A percentile compares a stretch with the other conserved stretches of the same genome.
These are phyloP conservation scores for Phasianus colchicus DNA, from an alignment of 2,113 vertebrate species.

Conservation along the genomic window DNA sequence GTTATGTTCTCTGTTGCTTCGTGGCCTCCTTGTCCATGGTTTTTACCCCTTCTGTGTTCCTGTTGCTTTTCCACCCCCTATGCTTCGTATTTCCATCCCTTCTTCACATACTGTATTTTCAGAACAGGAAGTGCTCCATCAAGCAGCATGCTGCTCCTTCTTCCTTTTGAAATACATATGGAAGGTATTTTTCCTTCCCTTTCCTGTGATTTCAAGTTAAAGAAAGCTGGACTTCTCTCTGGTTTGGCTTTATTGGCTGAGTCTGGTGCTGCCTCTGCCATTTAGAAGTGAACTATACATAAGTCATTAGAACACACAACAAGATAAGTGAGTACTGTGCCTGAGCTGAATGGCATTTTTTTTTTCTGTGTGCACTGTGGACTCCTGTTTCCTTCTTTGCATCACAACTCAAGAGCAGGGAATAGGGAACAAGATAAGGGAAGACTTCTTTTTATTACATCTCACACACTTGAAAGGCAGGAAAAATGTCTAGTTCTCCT, in stretches of 20 bases:
- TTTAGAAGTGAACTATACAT: not conserved
- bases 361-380: not conserved
- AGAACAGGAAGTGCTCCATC: conserved; percentile 4
- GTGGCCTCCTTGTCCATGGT: not conserved
- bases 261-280: conserved; percentile 14
- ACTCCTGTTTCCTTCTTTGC: not conserved
- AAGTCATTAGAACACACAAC: not conserved
- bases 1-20: not conserved
- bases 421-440: not conserved
- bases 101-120: not conserved
- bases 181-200: conserved; percentile 7
- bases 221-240: conserved; percentile 19
- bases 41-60: not conserved
- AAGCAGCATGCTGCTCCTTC: not conserved
- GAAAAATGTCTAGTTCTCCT: not conserved
- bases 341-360: not conserved
- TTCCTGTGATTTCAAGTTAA: not conserved
- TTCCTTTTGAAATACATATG: conserved; percentile 2
- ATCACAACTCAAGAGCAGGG: not conserved
- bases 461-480: not conserved
- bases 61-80: not conserved
- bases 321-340: not conserved
- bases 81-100: not conserved
- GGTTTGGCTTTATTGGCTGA: conserved; percentile 16
- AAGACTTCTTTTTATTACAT: not conserved